phyloP scores from a whole-genome alignment of 1,140 invertebrate species.

The Bombus haemorrhoidalis region DNA sequence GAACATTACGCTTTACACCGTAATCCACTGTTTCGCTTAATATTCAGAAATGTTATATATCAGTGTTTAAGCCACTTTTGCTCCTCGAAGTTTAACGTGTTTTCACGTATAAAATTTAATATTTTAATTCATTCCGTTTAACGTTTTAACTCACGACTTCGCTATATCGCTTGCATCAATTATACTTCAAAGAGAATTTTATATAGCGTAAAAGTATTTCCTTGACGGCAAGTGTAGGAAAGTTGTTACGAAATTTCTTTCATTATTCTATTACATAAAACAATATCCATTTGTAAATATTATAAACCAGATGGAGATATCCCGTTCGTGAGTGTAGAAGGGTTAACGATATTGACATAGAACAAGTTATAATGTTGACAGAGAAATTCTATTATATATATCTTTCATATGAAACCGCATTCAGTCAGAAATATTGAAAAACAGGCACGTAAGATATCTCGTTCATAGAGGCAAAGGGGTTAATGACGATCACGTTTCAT shows the following conservation, averaged over 20 bases:
- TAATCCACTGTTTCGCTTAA: neutral
- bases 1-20: neutral
- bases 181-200: neutral
- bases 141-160: neutral
- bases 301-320: neutral
- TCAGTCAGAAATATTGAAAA: neutral
- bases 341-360: neutral
- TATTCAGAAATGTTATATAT: too few relatives aligned
- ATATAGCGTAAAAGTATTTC: neutral
- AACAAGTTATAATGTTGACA: neutral
- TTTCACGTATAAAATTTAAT: too few relatives aligned
- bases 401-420: neutral
- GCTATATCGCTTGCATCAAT: neutral
- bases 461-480: neutral
- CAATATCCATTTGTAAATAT: neutral
- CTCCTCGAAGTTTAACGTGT: neutral
- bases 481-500: conserved; percentile 56
- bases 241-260: neutral
- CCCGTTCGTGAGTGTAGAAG: neutral
- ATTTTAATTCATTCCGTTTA: too few relatives aligned
- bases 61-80: too few relatives aligned
- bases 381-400: neutral
- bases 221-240: neutral
- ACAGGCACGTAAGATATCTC: neutral
- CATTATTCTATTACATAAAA: neutral